Percentiles rank a stretch among this genome's conserved stretches.
These are phyloP conservation scores for Paracyprichromis sp. DNA, from an alignment of 2,113 vertebrate genomes.

Conservation along the genomic window DNA sequence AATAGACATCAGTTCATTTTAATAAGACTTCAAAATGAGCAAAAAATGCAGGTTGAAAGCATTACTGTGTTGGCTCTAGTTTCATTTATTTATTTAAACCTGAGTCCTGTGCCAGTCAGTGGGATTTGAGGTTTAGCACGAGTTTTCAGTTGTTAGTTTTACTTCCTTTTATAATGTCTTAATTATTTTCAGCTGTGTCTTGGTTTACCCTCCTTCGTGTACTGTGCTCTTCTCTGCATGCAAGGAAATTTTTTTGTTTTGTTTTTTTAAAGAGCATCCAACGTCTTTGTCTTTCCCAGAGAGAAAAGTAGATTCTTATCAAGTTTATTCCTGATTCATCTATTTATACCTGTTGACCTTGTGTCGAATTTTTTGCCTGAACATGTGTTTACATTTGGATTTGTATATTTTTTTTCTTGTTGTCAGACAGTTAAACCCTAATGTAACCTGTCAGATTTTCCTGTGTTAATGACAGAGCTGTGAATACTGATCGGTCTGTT, in stretches of 20 bases:
- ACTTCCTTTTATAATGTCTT: background rate
- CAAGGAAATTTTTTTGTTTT: background rate
- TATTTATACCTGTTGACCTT: background rate
- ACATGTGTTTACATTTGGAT: background rate
- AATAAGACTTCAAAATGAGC: background rate
- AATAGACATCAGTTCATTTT: background rate
- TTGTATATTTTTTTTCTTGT: background rate
- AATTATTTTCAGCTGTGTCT: background rate
- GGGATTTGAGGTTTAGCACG: background rate
- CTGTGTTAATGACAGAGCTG: background rate
- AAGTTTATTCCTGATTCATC: background rate
- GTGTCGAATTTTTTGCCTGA: accelerated
- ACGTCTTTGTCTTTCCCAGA: background rate
- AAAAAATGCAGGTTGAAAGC: background rate
- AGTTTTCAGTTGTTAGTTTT: background rate
- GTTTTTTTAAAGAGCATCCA: background rate
- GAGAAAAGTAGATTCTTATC: background rate
- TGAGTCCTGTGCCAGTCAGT: background rate
- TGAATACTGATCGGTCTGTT: background rate
- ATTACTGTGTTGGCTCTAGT: background rate
- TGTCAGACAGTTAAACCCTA: background rate
- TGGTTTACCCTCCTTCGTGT: background rate
- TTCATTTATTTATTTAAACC: background rate
- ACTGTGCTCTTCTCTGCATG: background rate
- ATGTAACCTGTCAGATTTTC: background rate